Evolutionary conservation across 2,888 invertebrate species (phyloP).

Genomic region (Tinea semifulvella): DNA sequence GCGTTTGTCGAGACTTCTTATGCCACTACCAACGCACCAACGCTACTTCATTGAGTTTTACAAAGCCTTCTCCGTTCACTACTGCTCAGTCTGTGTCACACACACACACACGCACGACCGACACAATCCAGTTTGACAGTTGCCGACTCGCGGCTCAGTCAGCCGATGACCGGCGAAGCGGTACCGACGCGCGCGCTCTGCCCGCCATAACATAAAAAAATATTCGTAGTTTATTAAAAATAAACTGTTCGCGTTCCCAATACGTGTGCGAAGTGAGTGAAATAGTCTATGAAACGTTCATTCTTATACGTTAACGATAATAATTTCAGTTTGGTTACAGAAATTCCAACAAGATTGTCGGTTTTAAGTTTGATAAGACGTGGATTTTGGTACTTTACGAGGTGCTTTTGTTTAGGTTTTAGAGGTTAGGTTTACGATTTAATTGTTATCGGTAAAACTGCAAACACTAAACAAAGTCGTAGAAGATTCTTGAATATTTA

Average conservation of each 20-base stretch:
- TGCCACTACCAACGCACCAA: too few relatives aligned
- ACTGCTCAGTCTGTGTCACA: background rate
- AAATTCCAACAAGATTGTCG: background rate
- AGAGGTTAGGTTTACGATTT: conserved; percentile 6
- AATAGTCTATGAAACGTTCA: conserved; percentile 2
- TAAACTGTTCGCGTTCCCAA: conserved; percentile 32
- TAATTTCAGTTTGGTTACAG: background rate
- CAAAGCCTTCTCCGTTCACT: background rate
- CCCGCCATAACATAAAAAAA: background rate
- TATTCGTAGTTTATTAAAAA: conserved; percentile 34
- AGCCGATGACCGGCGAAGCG: conserved; percentile 60
- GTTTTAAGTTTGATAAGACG: conserved; percentile 20
- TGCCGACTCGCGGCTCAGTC: conserved; percentile 48
- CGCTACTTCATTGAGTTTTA: too few relatives aligned
- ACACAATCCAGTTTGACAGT: conserved; percentile 57
- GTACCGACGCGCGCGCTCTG: conserved; percentile 33
- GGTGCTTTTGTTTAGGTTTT: conserved; percentile 24
- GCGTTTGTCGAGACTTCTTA: too few relatives aligned
- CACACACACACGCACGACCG: conserved; percentile 20
- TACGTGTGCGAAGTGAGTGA: conserved; percentile 31
- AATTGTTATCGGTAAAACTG: conserved; percentile 4
- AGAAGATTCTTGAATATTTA: background rate
- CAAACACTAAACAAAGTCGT: too few relatives aligned
- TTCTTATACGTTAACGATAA: background rate
- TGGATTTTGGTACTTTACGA: conserved; percentile 41